Evolutionary conservation across 2,113 vertebrate genomes (phyloP), one percentile per base, ranked within the genome.

Genomic region (Tachysurus fulvidraco): DNA sequence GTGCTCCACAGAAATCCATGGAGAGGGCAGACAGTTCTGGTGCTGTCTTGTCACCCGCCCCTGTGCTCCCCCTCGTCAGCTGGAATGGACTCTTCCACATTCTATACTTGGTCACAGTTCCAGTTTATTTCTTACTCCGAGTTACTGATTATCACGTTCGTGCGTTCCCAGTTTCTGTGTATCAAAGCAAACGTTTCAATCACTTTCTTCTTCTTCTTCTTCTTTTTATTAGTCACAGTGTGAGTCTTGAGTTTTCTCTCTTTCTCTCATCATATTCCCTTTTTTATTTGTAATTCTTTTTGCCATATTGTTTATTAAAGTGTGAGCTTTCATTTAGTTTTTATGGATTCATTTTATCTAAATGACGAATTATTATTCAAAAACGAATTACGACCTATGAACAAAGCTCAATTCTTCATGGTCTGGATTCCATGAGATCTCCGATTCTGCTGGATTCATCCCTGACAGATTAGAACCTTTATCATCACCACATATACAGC

Each of bases 51-150:
- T 79, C 44, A 85, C 57, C 59, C 64, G 25, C 50, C 16, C 76
- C 12, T 55, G 10, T 65, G 16, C 57, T 44, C 77, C 76, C 57
- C 46, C 62, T 28, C 2, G 0, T 54, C 25, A 54, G 52, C 81
- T 54, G 10, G 9, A 55, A 23, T 83, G 54, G 78, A 59, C 55
- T 83, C n/a, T 41, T 71, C 50, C 50, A 80, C 11, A 54, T 54
- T 71, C 50, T n/a, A 83, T 80, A 80, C 30, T 78, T 78, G 13
- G 76, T 55, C 76, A 54, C 55, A 59, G 30, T 59, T 59, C 78
- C 41, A 13, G 17, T 80, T 59, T 80, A 60, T 59, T 59, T 10
- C 54, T 80, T 10, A 23, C 10, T 21, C 50, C 8, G 46, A 9
- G 46, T 73, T 11, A 46, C 8, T 73, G 19, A 46, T 73, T 46